Conservation (phyloP, 2,888 invertebrate genomes). For the Ormia ochracea region DNA sequence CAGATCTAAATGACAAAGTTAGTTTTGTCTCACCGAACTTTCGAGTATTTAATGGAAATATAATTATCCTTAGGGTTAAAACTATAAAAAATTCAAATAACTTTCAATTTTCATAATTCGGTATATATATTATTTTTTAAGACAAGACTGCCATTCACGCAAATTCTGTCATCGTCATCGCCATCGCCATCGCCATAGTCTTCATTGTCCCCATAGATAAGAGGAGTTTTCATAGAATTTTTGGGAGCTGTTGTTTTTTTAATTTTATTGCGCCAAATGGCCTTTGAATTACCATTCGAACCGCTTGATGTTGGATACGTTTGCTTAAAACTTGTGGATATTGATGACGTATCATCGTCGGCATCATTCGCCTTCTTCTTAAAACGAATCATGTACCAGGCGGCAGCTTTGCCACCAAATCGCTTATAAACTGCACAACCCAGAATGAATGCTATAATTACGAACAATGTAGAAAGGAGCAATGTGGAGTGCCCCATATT, state of each 20-base stretch:
- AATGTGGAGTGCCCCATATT: constrained; percentile 11
- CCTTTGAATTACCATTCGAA: not conserved
- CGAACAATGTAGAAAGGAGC: constrained; percentile 26
- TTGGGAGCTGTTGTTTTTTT: not conserved
- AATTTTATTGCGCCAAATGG: not conserved
- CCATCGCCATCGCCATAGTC: constrained; percentile 21
- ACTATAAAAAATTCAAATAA: not conserved
- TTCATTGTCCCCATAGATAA: constrained; percentile 43
- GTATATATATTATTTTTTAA: constrained; percentile 47
- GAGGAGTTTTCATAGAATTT: constrained; percentile 18
- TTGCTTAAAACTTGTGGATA: constrained; percentile 22
- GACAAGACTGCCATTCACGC: constrained; percentile 40
- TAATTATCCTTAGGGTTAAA: too few relatives aligned
- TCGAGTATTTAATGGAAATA: too few relatives aligned
- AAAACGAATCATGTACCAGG: constrained; percentile 48
- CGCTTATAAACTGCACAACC: constrained; percentile 29
- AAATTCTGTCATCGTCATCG: constrained; percentile 17
- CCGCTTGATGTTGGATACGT: not conserved
- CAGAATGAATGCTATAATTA: constrained; percentile 20
- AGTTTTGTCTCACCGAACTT: too few relatives aligned
- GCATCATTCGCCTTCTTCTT: not conserved
- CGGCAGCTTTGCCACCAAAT: constrained; percentile 26
- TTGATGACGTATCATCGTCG: constrained; percentile 19
- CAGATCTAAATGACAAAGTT: too few relatives aligned
- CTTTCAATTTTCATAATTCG: constrained; percentile 23